These are phyloP conservation scores for Parnassius orleans DNA, from an alignment of 2,888 invertebrate species.

Conservation along the genomic window DNA sequence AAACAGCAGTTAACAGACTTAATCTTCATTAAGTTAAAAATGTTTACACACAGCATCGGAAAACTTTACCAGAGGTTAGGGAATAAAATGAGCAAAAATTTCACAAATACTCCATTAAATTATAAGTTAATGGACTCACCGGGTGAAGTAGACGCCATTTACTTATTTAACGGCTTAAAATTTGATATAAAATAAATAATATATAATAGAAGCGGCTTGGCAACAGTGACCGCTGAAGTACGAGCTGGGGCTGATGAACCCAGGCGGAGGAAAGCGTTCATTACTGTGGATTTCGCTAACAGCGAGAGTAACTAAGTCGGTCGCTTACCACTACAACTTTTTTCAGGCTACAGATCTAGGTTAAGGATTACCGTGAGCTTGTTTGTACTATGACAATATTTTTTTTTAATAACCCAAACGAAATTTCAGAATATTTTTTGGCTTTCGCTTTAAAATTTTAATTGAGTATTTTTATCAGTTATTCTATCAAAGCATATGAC, in stretches of 20 bases:
- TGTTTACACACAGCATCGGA: no score
- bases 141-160: conserved; percentile 8
- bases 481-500: no score
- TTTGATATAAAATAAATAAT: conserved; percentile 16
- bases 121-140: not conserved
- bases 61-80: not conserved
- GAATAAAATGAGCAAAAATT: not conserved
- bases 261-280: conserved; percentile 23
- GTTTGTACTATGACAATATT: conserved; percentile 5
- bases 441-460: not conserved
- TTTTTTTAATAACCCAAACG: not conserved
- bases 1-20: no score
- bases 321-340: conserved; percentile 32
- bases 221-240: conserved; percentile 10
- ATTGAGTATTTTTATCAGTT: no score
- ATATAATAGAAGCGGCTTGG: not conserved
- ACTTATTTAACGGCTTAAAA: conserved; percentile 6
- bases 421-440: conserved; percentile 2
- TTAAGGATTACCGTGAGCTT: conserved; percentile 29
- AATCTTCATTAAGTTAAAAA: no score
- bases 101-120: not conserved
- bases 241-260: conserved; percentile 4
- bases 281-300: conserved; percentile 34
- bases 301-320: conserved; percentile 39
- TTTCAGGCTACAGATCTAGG: conserved; percentile 33